Percentiles rank a stretch among this genome's conserved stretches.
Evolutionary conservation across 2,888 invertebrate species (phyloP).

Genomic region (Scrobipalpa atriplicella): DNA sequence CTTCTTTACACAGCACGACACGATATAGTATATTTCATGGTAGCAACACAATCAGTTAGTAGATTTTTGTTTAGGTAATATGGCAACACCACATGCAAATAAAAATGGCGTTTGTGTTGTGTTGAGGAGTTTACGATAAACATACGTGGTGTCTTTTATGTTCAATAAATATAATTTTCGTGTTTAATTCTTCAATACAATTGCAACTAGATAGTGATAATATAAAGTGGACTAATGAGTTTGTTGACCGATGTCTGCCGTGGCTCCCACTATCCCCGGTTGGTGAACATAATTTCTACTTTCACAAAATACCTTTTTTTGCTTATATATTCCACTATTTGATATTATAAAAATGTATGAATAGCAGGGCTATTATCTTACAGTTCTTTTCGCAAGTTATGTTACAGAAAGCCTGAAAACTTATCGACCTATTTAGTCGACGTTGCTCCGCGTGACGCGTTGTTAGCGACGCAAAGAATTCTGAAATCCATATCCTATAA

Average conservation of each 20-base stretch:
- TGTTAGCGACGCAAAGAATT: conserved; percentile 50
- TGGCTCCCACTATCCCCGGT: conserved; percentile 82
- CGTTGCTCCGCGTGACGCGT: conserved; percentile 78
- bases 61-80: background rate
- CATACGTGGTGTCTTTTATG: conserved; percentile 56
- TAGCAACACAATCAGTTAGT: background rate
- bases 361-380: background rate
- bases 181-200: conserved; percentile 38
- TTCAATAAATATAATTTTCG: conserved; percentile 30
- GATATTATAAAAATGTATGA: background rate
- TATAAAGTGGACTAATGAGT: conserved; percentile 76
- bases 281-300: conserved; percentile 47
- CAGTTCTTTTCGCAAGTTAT: background rate
- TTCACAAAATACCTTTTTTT: conserved; percentile 29
- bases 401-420: conserved; percentile 27
- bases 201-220: conserved; percentile 55
- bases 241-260: conserved; percentile 82
- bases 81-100: conserved; percentile 39
- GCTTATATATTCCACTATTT: conserved; percentile 4
- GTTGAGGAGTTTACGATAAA: conserved; percentile 67
- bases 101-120: conserved; percentile 80
- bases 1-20: too few relatives aligned
- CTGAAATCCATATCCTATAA: conserved; percentile 24
- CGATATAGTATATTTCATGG: background rate
- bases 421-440: conserved; percentile 73